phyloP scores from a whole-genome alignment of 2,888 invertebrate genomes.

The Morpho deidamia region DNA sequence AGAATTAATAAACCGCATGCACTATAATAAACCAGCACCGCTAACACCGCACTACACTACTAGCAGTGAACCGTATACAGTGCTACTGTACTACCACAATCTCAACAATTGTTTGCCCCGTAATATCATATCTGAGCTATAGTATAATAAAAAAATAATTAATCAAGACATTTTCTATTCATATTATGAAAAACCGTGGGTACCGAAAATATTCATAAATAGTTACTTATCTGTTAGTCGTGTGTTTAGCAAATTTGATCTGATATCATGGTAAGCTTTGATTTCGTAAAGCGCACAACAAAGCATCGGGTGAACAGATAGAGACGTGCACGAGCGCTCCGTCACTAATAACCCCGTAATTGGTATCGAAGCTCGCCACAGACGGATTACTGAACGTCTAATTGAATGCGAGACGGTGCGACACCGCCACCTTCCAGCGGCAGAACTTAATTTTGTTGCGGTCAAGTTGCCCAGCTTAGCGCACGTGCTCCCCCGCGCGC shows the following conservation, averaged over 20 bases:
- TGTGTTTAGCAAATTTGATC: background rate
- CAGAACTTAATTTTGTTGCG: conserved; percentile 63
- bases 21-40: no score
- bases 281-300: conserved; percentile 22
- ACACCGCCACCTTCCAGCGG: conserved; percentile 41
- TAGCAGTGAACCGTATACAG: no score
- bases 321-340: conserved; percentile 50
- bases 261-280: conserved; percentile 10
- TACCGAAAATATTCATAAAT: no score
- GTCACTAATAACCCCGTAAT: conserved; percentile 76
- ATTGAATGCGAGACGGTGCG: conserved; percentile 74
- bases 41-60: no score
- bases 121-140: no score
- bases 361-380: conserved; percentile 76
- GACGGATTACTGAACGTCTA: conserved; percentile 76
- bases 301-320: conserved; percentile 34
- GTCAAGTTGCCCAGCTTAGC: conserved; percentile 65
- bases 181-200: no score
- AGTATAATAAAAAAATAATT: no score
- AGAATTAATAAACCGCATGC: no score
- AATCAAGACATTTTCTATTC: no score
- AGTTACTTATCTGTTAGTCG: no score
- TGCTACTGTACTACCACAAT: no score
- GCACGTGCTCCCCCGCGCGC: conserved; percentile 57
- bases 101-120: no score